A percentile compares a stretch with the other conserved stretches of the same genome.
phyloP scores from a whole-genome alignment of 2,113 vertebrate genomes.

The Myocastor coypus region DNA sequence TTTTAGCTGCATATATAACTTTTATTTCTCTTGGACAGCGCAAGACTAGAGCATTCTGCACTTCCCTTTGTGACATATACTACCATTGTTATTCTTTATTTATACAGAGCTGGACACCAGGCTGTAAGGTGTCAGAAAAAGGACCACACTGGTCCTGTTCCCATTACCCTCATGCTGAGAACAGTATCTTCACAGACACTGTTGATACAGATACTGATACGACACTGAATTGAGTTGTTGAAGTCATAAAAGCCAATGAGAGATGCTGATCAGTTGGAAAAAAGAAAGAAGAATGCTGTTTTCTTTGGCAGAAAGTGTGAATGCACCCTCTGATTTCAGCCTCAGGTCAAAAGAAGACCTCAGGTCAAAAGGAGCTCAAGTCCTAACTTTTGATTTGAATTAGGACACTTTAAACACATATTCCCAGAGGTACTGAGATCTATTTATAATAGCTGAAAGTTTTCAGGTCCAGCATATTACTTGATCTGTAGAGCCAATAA shows the following conservation, averaged over 20 bases:
- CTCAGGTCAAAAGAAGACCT: not conserved
- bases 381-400: not conserved
- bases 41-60: not conserved
- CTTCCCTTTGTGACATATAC: not conserved
- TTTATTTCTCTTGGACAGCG: not conserved
- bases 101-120: not conserved
- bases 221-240: not conserved
- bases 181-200: not conserved
- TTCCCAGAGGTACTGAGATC: not conserved
- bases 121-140: not conserved
- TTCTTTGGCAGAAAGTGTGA: not conserved
- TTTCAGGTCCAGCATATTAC: not conserved
- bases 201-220: no score
- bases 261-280: not conserved
- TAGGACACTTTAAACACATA: constrained; percentile 9
- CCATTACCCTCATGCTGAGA: not conserved
- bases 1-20: not conserved
- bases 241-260: constrained; percentile 1
- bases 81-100: not conserved
- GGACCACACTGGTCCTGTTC: not conserved
- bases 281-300: not conserved
- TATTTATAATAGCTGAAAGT: not conserved
- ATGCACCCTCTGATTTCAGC: not conserved
- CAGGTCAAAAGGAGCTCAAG: not conserved
- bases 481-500: not conserved